Evolutionary conservation across 2,888 invertebrate species (phyloP).

Genomic region (Calameuta filiformis): DNA sequence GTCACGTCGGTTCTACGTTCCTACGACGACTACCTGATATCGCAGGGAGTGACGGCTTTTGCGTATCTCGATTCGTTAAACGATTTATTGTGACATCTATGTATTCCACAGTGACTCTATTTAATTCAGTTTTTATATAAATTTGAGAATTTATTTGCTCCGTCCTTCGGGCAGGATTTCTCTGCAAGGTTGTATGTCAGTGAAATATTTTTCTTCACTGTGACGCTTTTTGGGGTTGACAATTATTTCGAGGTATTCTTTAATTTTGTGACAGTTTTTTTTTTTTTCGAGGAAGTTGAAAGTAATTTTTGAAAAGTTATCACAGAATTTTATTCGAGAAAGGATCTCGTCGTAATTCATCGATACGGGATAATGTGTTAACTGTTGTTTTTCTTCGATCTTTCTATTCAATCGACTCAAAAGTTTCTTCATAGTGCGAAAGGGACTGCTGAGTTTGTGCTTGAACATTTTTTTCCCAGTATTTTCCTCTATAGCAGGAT

Average conservation of each 20-base stretch:
- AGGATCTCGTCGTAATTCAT: no score
- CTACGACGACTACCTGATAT: neutral
- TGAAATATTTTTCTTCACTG: neutral
- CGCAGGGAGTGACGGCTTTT: neutral
- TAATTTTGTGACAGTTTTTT: neutral
- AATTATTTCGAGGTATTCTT: neutral
- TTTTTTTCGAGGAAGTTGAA: neutral
- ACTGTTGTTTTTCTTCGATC: neutral
- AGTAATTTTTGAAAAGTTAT: neutral
- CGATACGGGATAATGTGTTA: neutral
- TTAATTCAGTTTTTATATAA: neutral
- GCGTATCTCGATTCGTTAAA: neutral
- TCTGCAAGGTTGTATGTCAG: neutral
- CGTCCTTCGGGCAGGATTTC: neutral
- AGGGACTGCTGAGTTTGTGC: neutral
- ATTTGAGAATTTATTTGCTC: neutral
- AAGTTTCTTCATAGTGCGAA: neutral
- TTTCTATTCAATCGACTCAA: neutral
- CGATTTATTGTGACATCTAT: neutral
- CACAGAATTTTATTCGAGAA: no score
- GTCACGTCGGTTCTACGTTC: neutral
- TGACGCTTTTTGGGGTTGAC: neutral
- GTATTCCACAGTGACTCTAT: neutral
- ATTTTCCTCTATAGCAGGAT: neutral
- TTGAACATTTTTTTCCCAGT: neutral